phyloP scores from a whole-genome alignment of 37 sponge, comb jelly and placozoan genomes.

The Cladorhizidae sp. region DNA sequence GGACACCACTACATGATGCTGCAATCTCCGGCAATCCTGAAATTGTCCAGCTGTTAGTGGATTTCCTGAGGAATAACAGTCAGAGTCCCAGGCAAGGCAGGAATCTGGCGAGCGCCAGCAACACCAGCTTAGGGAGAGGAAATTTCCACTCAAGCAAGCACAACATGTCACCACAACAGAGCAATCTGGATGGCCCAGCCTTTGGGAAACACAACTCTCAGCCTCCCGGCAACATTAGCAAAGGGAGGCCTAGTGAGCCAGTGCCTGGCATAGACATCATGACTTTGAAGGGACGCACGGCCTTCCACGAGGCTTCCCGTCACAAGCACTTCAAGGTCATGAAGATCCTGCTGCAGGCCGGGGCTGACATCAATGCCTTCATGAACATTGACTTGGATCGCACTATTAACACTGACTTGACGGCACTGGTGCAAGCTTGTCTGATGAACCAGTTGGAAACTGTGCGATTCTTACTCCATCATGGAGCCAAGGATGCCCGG shows the following conservation, averaged over 20 bases:
- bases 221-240: background rate
- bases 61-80: conserved; percentile 22
- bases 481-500: conserved; percentile 78
- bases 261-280: conserved; percentile 57
- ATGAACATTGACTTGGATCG: conserved; percentile 49
- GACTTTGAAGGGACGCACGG: conserved; percentile 49
- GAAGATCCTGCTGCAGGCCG: conserved; percentile 61
- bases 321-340: conserved; percentile 40
- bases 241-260: background rate
- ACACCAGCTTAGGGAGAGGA: background rate
- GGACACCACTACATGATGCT: conserved; percentile 73
- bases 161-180: background rate
- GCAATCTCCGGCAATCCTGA: conserved; percentile 42
- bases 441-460: conserved; percentile 42
- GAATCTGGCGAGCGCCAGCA: background rate
- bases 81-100: background rate
- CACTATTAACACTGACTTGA: conserved; percentile 52
- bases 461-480: conserved; percentile 61
- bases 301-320: conserved; percentile 76
- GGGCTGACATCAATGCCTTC: conserved; percentile 80
- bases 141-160: background rate
- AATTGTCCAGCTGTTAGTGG: conserved; percentile 40
- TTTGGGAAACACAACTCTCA: background rate
- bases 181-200: background rate
- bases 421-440: conserved; percentile 76